Percentiles rank a stretch among this genome's conserved stretches.
These are phyloP conservation scores for Paramacrobiotus metropolitanus DNA, from an alignment of 1,140 invertebrate species.

Conservation along the genomic window DNA sequence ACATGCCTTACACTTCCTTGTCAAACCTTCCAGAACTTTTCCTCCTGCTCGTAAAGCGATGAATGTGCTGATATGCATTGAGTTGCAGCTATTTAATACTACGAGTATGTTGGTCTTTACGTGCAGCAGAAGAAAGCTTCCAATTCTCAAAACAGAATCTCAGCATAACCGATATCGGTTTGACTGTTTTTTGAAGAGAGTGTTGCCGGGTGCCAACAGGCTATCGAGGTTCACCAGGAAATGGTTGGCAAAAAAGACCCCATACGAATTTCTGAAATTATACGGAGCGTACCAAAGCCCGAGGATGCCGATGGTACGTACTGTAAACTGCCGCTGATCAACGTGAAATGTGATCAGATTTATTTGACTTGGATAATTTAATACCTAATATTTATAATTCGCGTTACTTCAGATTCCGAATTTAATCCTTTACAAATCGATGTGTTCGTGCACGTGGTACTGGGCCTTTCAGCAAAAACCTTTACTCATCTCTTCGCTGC, in stretches of 20 bases:
- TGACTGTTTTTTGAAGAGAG: neutral
- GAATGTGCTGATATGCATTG: too few relatives aligned
- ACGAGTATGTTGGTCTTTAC: too few relatives aligned
- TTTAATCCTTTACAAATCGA: slow-evolving; percentile 75
- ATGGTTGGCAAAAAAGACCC: neutral
- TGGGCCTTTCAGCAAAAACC: slow-evolving; percentile 80
- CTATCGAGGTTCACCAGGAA: neutral
- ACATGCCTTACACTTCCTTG: too few relatives aligned
- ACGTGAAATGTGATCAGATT: neutral
- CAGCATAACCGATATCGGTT: neutral
- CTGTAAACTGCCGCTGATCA: neutral
- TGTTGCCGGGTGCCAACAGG: neutral
- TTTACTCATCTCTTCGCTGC: slow-evolving; percentile 94
- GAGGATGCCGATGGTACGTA: neutral
- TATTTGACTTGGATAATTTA: too few relatives aligned
- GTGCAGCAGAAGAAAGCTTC: too few relatives aligned
- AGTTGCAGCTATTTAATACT: too few relatives aligned
- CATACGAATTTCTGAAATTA: neutral
- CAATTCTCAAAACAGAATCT: too few relatives aligned
- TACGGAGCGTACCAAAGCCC: neutral
- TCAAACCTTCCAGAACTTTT: too few relatives aligned
- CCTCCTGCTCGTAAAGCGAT: too few relatives aligned
- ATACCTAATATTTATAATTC: too few relatives aligned
- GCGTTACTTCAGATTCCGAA: neutral
- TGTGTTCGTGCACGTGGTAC: slow-evolving; percentile 78